A percentile compares a stretch with the other conserved stretches of the same genome.
Conservation (phyloP, 2,113 vertebrate genomes). For the Cercopithecus mona region DNA sequence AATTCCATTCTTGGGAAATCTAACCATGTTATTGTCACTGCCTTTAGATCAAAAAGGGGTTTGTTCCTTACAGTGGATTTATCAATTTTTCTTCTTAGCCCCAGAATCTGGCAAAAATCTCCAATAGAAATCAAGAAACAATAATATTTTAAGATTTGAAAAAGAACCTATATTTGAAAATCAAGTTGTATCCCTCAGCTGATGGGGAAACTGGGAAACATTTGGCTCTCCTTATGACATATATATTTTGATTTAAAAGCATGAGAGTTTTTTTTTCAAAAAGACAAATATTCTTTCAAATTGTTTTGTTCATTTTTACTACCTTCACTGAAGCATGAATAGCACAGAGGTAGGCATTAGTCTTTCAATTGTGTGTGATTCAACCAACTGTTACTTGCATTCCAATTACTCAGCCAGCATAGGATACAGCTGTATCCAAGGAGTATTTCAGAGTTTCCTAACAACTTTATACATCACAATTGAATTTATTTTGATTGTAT, state of each 20-base stretch:
- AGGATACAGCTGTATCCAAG: not conserved
- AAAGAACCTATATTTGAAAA: conserved; percentile 27
- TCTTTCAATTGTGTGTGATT: conserved; percentile 62
- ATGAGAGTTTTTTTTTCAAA: conserved; percentile 7
- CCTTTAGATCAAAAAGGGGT: not conserved
- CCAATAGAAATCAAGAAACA: conserved; percentile 1
- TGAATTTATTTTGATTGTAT: not conserved
- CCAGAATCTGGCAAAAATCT: not conserved
- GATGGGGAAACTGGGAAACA: conserved; percentile 51
- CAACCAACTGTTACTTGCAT: conserved; percentile 53
- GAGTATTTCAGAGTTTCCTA: conserved; percentile 50
- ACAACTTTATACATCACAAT: not conserved
- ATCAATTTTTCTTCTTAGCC: not conserved
- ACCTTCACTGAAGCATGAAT: conserved; percentile 70
- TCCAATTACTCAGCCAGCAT: conserved; percentile 47
- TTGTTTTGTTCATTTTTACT: conserved; percentile 68
- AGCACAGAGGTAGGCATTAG: conserved; percentile 63
- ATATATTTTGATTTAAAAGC: conserved; percentile 71
- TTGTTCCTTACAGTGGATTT: not conserved
- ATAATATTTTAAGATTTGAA: conserved; percentile 35
- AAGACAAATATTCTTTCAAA: conserved; percentile 63
- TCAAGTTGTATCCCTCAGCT: conserved; percentile 59
- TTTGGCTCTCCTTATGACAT: conserved; percentile 50
- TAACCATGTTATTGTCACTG: not conserved
- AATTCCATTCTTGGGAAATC: not conserved